Percentiles rank a stretch among this genome's conserved stretches.
Evolutionary conservation across 2,888 invertebrate genomes (phyloP).

Genomic region (Alloplasta piceator): DNA sequence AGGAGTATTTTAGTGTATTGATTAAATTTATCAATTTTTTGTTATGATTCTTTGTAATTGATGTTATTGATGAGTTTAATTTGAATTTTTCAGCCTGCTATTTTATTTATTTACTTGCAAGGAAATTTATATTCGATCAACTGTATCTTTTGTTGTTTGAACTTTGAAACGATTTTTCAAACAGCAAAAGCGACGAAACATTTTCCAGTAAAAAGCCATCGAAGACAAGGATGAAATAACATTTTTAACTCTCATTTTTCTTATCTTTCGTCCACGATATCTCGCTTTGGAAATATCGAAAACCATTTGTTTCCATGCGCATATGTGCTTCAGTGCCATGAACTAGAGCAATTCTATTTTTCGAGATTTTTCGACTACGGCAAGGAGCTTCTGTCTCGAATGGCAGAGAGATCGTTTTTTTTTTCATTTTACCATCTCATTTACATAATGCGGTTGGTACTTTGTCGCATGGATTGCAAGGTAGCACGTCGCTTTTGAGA

Average conservation of each 20-base stretch:
- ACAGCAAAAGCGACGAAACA: background rate
- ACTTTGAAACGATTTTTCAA: background rate
- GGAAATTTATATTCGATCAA: background rate
- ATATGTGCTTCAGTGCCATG: background rate
- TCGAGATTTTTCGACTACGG: constrained; percentile 36
- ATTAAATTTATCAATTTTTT: too few species aligned
- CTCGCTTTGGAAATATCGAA: constrained; percentile 12
- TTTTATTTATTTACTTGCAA: background rate
- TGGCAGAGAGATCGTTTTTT: background rate
- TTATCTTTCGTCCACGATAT: constrained; percentile 6
- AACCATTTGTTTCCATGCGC: background rate
- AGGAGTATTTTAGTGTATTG: too few species aligned
- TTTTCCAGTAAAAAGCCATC: background rate
- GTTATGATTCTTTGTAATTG: too few species aligned
- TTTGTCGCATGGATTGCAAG: constrained; percentile 66
- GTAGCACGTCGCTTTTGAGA: background rate
- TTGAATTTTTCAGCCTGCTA: background rate
- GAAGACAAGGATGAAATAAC: background rate
- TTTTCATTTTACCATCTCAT: constrained; percentile 72
- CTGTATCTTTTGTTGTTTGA: background rate
- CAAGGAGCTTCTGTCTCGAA: constrained; percentile 36
- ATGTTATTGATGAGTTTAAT: too few species aligned
- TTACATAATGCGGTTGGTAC: constrained; percentile 80
- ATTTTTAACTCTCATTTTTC: constrained; percentile 14
- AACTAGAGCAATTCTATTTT: constrained; percentile 43